These are phyloP conservation scores for Pyrgilauda ruficollis DNA, from an alignment of 2,113 vertebrate genomes.

Conservation along the genomic window DNA sequence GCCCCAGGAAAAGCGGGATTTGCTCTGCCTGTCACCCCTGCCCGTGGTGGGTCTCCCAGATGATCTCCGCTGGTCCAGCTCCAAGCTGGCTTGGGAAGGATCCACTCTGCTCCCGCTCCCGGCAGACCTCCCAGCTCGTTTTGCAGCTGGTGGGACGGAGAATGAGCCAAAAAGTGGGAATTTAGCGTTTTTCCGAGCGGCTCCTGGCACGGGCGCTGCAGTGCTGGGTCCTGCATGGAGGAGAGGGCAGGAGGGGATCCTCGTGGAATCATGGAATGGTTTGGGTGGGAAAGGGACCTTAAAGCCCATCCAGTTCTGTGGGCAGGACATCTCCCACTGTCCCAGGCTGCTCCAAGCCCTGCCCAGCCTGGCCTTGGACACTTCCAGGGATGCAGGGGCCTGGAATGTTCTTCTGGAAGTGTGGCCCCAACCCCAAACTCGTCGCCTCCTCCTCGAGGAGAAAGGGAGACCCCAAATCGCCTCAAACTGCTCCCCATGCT, in stretches of 20 bases:
- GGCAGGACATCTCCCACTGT: neutral
- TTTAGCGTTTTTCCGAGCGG: neutral
- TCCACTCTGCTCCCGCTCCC: neutral
- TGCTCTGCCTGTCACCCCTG: neutral
- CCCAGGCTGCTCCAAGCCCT: neutral
- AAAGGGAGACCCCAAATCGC: neutral
- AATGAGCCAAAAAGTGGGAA: neutral
- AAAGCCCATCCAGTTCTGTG: neutral
- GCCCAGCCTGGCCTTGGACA: neutral
- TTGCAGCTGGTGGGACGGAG: neutral
- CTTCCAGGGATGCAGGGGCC: neutral
- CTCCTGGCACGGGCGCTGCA: neutral
- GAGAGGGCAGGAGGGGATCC: neutral
- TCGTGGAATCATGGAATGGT: neutral
- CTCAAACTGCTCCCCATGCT: neutral
- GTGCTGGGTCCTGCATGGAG: neutral
- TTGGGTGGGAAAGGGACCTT: neutral
- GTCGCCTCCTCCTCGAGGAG: neutral
- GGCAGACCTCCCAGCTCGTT: neutral
- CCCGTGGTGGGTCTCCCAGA: neutral
- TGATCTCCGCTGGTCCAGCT: neutral
- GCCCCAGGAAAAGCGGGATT: neutral
- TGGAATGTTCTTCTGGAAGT: neutral
- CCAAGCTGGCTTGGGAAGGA: neutral
- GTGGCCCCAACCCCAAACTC: neutral